phyloP scores from a whole-genome alignment of 2,888 invertebrate species.

The Nymphalis urticae region DNA sequence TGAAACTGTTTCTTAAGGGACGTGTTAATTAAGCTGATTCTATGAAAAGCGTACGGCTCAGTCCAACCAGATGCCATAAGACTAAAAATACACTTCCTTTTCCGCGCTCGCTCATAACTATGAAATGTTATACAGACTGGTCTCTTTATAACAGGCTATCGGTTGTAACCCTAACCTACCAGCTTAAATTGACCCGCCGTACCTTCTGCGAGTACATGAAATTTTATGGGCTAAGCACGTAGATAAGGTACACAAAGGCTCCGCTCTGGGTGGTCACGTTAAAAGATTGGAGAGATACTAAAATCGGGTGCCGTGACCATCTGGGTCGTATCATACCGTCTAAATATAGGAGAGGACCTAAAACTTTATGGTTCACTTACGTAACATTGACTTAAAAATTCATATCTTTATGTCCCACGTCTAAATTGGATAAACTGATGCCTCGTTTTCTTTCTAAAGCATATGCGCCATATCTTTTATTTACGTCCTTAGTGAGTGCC shows the following conservation, averaged over 20 bases:
- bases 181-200: constrained; percentile 53
- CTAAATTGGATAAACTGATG: constrained; percentile 35
- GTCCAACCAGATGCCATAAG: constrained; percentile 70
- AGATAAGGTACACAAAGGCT: constrained; percentile 57
- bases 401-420: constrained; percentile 39
- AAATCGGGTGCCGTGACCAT: constrained; percentile 77
- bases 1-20: constrained; percentile 64
- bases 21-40: constrained; percentile 76
- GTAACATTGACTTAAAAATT: constrained; percentile 50
- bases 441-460: constrained; percentile 24
- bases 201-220: constrained; percentile 49
- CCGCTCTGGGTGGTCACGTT: constrained; percentile 60
- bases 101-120: constrained; percentile 75
- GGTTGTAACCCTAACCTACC: constrained; percentile 65
- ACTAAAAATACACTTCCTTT: constrained; percentile 80
- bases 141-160: constrained; percentile 74
- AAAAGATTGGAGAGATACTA: constrained; percentile 75
- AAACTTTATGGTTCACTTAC: constrained; percentile 69
- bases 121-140: constrained; percentile 71
- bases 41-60: constrained; percentile 65
- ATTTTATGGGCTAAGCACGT: constrained; percentile 51
- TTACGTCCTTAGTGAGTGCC: constrained; percentile 28
- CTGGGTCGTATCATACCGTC: constrained; percentile 75
- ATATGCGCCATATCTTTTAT: constrained; percentile 19
- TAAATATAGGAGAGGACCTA: constrained; percentile 73